phyloP scores from a whole-genome alignment of 2,888 invertebrate genomes.

The Augochlorella aurata region DNA sequence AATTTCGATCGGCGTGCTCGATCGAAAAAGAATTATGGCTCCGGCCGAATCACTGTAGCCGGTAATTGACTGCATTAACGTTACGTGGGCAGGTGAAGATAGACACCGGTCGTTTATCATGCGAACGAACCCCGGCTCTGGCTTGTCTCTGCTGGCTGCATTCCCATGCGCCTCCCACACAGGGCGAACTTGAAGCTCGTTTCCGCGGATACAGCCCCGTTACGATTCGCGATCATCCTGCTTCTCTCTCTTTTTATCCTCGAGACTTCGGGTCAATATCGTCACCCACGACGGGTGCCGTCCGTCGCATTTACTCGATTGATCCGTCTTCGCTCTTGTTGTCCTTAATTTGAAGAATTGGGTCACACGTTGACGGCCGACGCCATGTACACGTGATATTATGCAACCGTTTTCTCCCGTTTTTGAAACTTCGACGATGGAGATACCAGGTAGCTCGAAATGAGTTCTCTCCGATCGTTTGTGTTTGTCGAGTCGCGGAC shows the following conservation, averaged over 20 bases:
- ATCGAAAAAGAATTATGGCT: slow-evolving; percentile 50
- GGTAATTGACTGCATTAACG: slow-evolving; percentile 62
- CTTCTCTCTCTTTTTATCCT: background rate
- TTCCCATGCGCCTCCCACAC: slow-evolving; percentile 38
- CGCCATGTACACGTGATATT: background rate
- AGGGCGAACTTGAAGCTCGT: slow-evolving; percentile 37
- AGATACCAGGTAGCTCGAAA: no score
- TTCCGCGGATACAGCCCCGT: slow-evolving; percentile 5
- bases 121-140: slow-evolving; percentile 1
- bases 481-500: no score
- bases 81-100: slow-evolving; percentile 66
- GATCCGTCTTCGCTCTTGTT: background rate
- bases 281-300: background rate
- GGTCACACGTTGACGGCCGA: background rate
- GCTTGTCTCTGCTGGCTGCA: slow-evolving; percentile 28
- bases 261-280: slow-evolving; percentile 8
- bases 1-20: slow-evolving; percentile 44
- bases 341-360: background rate
- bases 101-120: slow-evolving; percentile 63
- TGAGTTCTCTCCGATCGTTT: no score
- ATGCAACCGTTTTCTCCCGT: no score
- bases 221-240: slow-evolving; percentile 16
- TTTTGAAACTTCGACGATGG: no score
- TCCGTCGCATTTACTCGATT: background rate
- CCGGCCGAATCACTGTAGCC: slow-evolving; percentile 55